phyloP scores from a whole-genome alignment of 2,113 vertebrate genomes.

The Naja naja region DNA sequence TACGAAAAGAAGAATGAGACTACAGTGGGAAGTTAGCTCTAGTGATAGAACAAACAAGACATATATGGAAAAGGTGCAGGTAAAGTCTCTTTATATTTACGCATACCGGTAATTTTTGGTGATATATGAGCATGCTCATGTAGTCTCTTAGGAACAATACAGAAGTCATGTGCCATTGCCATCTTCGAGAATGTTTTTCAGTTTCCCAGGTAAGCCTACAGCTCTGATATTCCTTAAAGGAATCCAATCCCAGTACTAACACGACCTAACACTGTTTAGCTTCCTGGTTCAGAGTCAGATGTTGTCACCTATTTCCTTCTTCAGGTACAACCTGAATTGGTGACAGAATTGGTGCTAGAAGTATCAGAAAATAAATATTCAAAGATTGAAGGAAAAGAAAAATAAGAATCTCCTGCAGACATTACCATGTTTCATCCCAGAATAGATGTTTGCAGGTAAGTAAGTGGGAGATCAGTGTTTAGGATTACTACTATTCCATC shows the following conservation, averaged over 20 bases:
- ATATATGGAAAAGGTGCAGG: background rate
- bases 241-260: background rate
- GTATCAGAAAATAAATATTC: background rate
- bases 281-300: background rate
- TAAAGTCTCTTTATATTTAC: background rate
- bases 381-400: background rate
- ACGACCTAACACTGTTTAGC: background rate
- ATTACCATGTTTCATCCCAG: background rate
- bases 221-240: background rate
- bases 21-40: background rate
- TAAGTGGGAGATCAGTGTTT: background rate
- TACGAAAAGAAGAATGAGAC: background rate
- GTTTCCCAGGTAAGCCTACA: background rate
- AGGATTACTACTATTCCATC: background rate
- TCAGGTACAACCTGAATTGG: background rate
- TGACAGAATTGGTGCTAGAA: background rate
- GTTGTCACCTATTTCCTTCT: background rate
- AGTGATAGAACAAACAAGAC: background rate
- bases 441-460: background rate
- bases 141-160: background rate
- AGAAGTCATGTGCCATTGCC: background rate
- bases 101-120: background rate
- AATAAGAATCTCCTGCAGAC: background rate
- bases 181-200: background rate
- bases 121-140: background rate